These are phyloP conservation scores for Myotis vivesi DNA, from an alignment of 2,797 vertebrate genomes.

Conservation along the genomic window DNA sequence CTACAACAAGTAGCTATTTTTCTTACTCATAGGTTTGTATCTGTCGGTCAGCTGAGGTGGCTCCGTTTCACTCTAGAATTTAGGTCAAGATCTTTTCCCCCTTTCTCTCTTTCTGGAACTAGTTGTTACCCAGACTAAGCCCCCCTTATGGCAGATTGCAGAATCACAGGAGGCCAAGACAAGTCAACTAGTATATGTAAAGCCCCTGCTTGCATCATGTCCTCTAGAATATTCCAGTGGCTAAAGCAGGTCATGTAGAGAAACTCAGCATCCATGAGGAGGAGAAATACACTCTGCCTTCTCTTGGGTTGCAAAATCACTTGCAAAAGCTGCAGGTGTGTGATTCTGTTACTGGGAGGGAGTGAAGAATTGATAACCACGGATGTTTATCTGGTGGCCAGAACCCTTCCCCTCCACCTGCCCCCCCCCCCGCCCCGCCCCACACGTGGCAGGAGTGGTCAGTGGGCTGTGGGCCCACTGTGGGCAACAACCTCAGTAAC, in stretches of 20 bases:
- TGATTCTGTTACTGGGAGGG: not conserved
- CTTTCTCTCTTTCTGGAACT: not conserved
- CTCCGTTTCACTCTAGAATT: not conserved
- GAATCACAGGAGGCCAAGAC: not conserved
- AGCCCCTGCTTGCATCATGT: not conserved
- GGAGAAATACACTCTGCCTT: not conserved
- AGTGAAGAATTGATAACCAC: not conserved
- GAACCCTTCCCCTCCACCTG: no score
- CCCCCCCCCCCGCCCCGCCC: accelerated
- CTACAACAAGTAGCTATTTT: not conserved
- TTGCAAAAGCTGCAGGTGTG: not conserved
- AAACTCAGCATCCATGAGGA: not conserved
- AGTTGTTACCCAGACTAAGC: not conserved
- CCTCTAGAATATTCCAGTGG: not conserved
- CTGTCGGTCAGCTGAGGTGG: not conserved
- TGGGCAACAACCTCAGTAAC: not conserved
- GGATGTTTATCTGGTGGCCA: not conserved
- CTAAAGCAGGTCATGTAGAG: not conserved
- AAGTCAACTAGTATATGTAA: not conserved
- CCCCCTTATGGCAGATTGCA: not conserved
- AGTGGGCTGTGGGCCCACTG: not conserved
- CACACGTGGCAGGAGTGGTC: not conserved
- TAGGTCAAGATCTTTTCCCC: not conserved
- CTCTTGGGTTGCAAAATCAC: not conserved
- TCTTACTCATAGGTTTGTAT: not conserved